Evolutionary conservation across 2,113 vertebrate species (phyloP), one percentile per base, ranked within the genome.

Genomic region (Chiloscyllium plagiosum): DNA sequence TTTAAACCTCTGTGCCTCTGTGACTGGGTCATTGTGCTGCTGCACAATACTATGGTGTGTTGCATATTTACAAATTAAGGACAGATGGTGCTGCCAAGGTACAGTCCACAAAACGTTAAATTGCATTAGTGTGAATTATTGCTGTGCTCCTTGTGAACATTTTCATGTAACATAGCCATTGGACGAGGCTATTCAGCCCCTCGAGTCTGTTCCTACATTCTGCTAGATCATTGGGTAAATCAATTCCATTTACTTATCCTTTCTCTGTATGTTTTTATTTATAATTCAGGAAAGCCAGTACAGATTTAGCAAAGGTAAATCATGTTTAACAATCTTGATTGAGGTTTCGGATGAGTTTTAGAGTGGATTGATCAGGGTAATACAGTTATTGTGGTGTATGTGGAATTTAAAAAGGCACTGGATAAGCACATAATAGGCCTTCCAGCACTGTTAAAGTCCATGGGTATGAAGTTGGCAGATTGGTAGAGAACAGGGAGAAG

Each of bases 31-130:
- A 83, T 4, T 83, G 80, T 19, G 19, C 15, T 83, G 37, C 15
- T 83, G 42, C 20, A 33, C 8, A 5, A 13, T 19, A 42, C 37
- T 6, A 42, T n/a, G 95, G 52, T 50, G 95, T 24, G 19, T 42
- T 95, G 68, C 76, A 42, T n/a, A 72, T 47, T n/a, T 37, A 76
- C 68, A 95, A 87, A 78, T 69, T 85, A 33, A 47, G 95, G 68
- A 13, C 93, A 68, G 61, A 70, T 70, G 93, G 61, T 94, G 56
- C 56, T 83, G 80, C 37, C 37, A 42, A 37, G 37, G 80, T 37
- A 42, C 80, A 83, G 80, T 19, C 80, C 80, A 42, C 19, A 83
- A 1, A 61, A 42, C 19, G 19, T 42, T 37, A 83, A 83, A 83
- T 83, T 37, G 7, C 17, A 83, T 83, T 83, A 42, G 80, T 83